Evolutionary conservation across 1,140 invertebrate species (phyloP).

Genomic region (Nephila pilipes): DNA sequence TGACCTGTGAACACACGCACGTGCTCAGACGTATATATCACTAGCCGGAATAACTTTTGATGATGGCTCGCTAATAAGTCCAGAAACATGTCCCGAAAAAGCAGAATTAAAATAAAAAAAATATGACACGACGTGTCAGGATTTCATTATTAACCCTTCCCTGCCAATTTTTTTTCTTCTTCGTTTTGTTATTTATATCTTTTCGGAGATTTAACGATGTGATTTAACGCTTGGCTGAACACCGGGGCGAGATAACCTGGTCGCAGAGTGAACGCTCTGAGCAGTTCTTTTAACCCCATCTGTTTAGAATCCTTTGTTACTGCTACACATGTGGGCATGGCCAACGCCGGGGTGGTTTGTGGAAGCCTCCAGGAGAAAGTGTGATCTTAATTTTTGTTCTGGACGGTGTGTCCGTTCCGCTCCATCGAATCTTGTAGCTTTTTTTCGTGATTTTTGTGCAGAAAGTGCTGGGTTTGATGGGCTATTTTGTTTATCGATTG

Average conservation of each 20-base stretch:
- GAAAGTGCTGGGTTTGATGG: too few species aligned
- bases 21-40: background rate
- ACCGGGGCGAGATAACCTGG: slow-evolving; percentile 12
- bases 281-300: slow-evolving; percentile 19
- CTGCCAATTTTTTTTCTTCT: background rate
- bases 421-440: background rate
- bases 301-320: background rate
- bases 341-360: background rate
- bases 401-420: background rate
- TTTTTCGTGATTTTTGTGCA: background rate
- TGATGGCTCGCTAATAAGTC: slow-evolving; percentile 15
- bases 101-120: background rate
- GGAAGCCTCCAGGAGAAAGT: background rate
- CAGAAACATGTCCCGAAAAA: background rate
- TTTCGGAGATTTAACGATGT: slow-evolving; percentile 35
- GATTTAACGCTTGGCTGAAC: slow-evolving; percentile 58
- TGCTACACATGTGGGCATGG: background rate
- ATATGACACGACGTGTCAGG: background rate
- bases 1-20: background rate
- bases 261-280: slow-evolving; percentile 35
- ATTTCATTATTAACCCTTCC: slow-evolving; percentile 60
- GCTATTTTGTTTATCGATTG: slow-evolving; percentile 1
- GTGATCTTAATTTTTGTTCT: background rate
- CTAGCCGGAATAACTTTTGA: background rate
- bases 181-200: background rate